Percentiles rank a stretch among this genome's conserved stretches.
Evolutionary conservation across 2,888 invertebrate species (phyloP).

Genomic region (Tethea ocularis): DNA sequence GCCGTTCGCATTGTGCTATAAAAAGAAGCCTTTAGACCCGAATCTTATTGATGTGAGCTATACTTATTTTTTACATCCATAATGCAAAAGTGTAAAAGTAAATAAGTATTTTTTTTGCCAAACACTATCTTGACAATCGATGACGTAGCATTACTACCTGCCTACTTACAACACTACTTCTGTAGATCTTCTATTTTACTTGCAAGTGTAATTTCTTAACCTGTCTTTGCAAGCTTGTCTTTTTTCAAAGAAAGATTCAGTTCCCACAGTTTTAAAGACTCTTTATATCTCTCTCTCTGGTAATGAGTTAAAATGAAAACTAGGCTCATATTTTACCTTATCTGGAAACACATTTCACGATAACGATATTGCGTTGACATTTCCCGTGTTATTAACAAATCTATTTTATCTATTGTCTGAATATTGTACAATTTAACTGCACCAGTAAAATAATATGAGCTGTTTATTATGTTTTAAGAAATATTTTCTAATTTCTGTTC

Average conservation of each 20-base stretch:
- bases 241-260: no score
- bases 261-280: background rate
- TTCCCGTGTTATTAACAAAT: background rate
- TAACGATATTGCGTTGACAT: background rate
- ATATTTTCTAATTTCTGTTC: background rate
- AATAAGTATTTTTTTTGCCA: background rate
- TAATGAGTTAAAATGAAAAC: background rate
- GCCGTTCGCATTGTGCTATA: background rate
- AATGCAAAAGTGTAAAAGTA: background rate
- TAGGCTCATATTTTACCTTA: background rate
- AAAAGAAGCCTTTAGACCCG: background rate
- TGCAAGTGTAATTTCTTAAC: no score
- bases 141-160: background rate
- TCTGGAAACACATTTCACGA: background rate
- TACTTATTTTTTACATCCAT: background rate
- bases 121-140: background rate
- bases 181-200: background rate
- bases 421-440: background rate
- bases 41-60: background rate
- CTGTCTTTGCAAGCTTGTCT: no score
- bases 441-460: background rate
- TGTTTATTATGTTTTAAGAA: background rate
- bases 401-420: background rate
- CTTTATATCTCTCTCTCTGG: no score
- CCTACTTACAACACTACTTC: background rate